These are phyloP conservation scores for Muscicapa comitata DNA, from an alignment of 2,797 vertebrate genomes.

Conservation along the genomic window DNA sequence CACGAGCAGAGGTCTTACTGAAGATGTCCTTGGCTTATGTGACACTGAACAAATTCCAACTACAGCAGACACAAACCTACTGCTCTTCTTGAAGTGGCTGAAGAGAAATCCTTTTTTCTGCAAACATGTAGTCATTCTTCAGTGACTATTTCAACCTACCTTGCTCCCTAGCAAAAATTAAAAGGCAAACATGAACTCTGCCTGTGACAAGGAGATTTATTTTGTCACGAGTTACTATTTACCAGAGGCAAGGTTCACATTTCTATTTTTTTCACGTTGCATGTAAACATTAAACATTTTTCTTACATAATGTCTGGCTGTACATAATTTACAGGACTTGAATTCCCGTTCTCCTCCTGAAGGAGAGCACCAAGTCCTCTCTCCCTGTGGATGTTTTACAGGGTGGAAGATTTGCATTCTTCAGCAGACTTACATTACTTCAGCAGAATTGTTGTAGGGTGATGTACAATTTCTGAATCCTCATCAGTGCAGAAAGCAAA, in stretches of 20 bases:
- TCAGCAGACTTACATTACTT: neutral
- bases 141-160: neutral
- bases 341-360: neutral
- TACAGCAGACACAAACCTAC: neutral
- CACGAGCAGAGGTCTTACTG: neutral
- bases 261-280: neutral
- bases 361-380: neutral
- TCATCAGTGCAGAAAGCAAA: slow-evolving; percentile 54
- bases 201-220: neutral
- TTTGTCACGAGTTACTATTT: slow-evolving; percentile 10
- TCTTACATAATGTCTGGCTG: neutral
- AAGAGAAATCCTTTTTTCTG: slow-evolving; percentile 22
- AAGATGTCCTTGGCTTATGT: neutral
- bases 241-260: neutral
- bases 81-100: neutral
- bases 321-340: slow-evolving; percentile 5
- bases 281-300: slow-evolving; percentile 1
- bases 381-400: neutral
- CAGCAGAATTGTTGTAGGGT: neutral
- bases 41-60: neutral
- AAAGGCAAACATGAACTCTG: neutral
- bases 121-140: neutral
- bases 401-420: slow-evolving; percentile 6
- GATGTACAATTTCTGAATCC: slow-evolving; percentile 58
- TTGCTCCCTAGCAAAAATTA: neutral